A percentile compares a stretch with the other conserved stretches of the same genome.
These are phyloP conservation scores for Hyphantria cunea DNA, from an alignment of 1,140 invertebrate genomes.

Conservation along the genomic window DNA sequence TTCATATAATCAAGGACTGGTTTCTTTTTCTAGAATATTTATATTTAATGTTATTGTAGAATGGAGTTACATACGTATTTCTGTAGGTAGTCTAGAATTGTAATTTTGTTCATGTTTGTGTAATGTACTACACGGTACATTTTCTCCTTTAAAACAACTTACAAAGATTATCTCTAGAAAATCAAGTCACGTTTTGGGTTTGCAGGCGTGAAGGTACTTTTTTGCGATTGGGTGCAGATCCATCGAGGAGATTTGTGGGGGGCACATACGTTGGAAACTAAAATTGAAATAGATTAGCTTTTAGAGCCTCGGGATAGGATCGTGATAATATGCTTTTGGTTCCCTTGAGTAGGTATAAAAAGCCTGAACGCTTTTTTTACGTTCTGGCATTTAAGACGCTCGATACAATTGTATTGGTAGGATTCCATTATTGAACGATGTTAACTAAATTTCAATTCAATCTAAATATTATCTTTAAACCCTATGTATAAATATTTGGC, in stretches of 20 bases:
- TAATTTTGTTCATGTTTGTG: background rate
- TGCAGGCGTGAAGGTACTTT: constrained; percentile 56
- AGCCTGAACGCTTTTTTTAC: background rate
- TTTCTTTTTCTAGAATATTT: too few species aligned
- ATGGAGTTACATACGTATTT: too few species aligned
- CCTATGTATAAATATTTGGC: too few species aligned
- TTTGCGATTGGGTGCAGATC: constrained; percentile 62
- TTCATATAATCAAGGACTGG: too few species aligned
- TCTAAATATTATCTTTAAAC: too few species aligned
- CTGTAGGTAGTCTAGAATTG: background rate
- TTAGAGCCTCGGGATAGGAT: constrained; percentile 13
- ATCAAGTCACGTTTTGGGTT: constrained; percentile 59
- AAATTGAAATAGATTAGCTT: constrained; percentile 30
- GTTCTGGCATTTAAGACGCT: background rate
- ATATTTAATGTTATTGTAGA: too few species aligned
- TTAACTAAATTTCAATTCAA: too few species aligned
- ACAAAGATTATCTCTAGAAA: constrained; percentile 42
- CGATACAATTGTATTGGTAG: too few species aligned
- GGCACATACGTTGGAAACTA: constrained; percentile 15
- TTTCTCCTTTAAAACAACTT: constrained; percentile 33
- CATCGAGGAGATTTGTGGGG: constrained; percentile 45
- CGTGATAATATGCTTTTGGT: constrained; percentile 7
- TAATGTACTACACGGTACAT: constrained; percentile 24
- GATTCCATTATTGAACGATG: too few species aligned
- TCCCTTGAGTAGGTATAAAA: background rate